These are phyloP conservation scores for Sesamia inferens DNA, from an alignment of 2,888 invertebrate genomes.

Conservation along the genomic window DNA sequence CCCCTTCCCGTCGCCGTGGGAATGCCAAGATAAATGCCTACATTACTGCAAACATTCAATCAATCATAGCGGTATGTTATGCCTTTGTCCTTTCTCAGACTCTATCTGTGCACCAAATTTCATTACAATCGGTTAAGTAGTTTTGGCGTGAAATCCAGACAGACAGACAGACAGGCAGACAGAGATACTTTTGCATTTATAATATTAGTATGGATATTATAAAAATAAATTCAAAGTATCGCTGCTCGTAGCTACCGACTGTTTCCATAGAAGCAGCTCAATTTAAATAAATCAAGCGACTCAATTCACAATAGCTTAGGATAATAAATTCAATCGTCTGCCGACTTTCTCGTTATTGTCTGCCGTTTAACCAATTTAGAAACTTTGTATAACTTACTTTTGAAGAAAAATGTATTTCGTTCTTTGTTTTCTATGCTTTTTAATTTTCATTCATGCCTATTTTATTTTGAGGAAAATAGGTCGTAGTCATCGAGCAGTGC, in stretches of 20 bases:
- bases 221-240: constrained; percentile 42
- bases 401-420: constrained; percentile 23
- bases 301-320: constrained; percentile 51
- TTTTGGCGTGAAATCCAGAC: no score
- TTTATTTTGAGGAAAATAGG: not conserved
- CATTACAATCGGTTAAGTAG: no score
- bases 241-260: constrained; percentile 17
- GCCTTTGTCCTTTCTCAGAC: no score
- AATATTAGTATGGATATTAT: no score
- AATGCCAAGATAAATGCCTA: no score
- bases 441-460: constrained; percentile 13
- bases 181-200: no score
- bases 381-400: constrained; percentile 33
- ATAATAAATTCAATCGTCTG: constrained; percentile 56
- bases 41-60: no score
- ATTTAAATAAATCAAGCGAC: constrained; percentile 56
- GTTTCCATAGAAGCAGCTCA: constrained; percentile 46
- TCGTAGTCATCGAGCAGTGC: not conserved
- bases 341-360: constrained; percentile 44
- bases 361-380: constrained; percentile 42
- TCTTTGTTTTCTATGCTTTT: constrained; percentile 28
- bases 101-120: no score
- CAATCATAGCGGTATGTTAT: no score
- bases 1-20: no score
- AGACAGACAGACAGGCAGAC: no score